A percentile compares a stretch with the other conserved stretches of the same genome.
Evolutionary conservation across 1,140 invertebrate genomes (phyloP).

Genomic region (Ostrea edulis): DNA sequence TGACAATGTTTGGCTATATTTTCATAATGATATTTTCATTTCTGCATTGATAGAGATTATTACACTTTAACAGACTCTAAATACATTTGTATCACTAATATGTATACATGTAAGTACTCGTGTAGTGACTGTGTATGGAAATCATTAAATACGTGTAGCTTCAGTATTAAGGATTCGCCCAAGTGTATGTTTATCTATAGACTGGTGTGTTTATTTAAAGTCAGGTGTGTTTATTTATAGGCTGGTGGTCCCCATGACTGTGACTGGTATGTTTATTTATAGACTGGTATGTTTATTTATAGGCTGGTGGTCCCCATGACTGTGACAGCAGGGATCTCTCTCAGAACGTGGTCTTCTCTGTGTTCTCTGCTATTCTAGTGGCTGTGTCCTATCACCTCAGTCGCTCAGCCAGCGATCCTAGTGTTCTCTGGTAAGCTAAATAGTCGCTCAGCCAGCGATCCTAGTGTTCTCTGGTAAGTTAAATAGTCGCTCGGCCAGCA

Average conservation of each 20-base stretch:
- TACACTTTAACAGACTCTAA: no score
- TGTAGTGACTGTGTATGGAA: no score
- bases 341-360: conserved; percentile 96
- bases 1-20: no score
- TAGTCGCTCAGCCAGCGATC: no score
- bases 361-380: conserved; percentile 94
- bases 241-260: background rate
- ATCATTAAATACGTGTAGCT: no score
- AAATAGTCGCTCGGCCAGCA: conserved; percentile 90
- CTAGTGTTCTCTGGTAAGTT: conserved; percentile 80
- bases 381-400: conserved; percentile 95
- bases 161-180: no score
- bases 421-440: conserved; percentile 88
- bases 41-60: no score
- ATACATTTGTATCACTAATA: no score
- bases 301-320: conserved; percentile 43
- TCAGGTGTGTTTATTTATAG: background rate
- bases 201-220: background rate
- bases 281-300: conserved; percentile 20
- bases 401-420: conserved; percentile 93
- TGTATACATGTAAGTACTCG: no score
- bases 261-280: background rate
- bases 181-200: background rate
- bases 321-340: conserved; percentile 81
- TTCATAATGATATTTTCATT: no score